These are phyloP conservation scores for Phylloscopus trochilus DNA, from an alignment of 2,113 vertebrate species.

Conservation along the genomic window DNA sequence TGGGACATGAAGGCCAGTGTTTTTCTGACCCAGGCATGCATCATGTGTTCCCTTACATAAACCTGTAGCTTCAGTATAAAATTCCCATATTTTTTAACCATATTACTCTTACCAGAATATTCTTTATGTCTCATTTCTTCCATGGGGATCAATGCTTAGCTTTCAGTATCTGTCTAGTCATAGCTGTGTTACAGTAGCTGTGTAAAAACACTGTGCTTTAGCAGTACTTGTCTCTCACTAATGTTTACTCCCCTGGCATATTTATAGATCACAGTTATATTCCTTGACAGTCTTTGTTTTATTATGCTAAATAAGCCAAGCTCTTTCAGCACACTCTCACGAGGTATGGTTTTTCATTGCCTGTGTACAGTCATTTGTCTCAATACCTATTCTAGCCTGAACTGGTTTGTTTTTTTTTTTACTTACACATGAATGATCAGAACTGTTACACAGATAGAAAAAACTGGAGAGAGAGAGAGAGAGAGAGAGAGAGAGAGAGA, in stretches of 20 bases:
- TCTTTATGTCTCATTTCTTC: neutral
- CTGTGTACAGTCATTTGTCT: neutral
- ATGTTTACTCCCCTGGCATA: neutral
- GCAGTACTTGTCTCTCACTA: neutral
- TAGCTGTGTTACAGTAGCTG: neutral
- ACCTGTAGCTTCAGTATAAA: neutral
- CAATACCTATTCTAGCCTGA: neutral
- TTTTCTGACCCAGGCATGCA: neutral
- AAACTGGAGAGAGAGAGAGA: neutral
- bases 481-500: accelerated
- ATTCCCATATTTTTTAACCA: neutral
- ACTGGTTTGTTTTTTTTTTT: neutral
- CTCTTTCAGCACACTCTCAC: neutral
- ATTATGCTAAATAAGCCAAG: neutral
- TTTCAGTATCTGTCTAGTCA: neutral
- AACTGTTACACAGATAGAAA: neutral
- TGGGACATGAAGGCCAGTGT: neutral
- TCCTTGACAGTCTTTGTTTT: neutral
- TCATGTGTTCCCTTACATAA: neutral
- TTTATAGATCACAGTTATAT: neutral
- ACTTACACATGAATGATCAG: neutral
- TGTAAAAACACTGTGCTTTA: neutral
- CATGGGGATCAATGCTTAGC: neutral
- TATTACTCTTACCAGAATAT: neutral
- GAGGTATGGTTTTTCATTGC: neutral